phyloP scores from a whole-genome alignment of 2,888 invertebrate genomes.

The Aporophyla nigra region DNA sequence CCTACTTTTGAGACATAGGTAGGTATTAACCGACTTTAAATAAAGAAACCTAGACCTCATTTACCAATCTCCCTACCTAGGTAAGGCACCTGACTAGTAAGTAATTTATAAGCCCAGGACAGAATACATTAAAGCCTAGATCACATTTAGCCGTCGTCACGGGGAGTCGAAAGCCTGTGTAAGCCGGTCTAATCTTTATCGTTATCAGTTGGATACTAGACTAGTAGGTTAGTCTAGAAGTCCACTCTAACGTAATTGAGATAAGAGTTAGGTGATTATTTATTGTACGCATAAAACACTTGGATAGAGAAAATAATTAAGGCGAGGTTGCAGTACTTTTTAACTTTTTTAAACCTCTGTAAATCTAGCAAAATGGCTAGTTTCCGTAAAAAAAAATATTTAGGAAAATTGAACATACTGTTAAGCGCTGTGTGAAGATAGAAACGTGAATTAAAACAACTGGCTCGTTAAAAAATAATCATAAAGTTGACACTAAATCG shows the following conservation, averaged over 20 bases:
- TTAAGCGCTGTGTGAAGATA: no score
- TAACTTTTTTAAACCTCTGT: no score
- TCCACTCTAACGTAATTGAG: conserved; percentile 13
- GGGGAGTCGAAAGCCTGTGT: neutral
- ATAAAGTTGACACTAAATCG: no score
- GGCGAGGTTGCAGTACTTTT: no score
- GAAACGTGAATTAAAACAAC: no score
- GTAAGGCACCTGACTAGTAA: neutral
- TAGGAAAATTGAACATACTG: no score
- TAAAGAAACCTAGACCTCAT: neutral
- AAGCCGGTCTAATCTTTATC: conserved; percentile 11
- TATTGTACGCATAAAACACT: neutral
- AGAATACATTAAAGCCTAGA: neutral
- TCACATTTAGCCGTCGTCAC: neutral
- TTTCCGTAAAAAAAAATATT: no score
- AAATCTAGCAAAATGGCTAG: no score
- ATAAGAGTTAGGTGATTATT: conserved; percentile 16
- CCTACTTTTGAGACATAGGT: neutral
- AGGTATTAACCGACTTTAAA: neutral
- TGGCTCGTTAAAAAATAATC: no score
- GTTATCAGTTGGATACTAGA: conserved; percentile 20
- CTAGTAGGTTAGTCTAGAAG: conserved; percentile 30
- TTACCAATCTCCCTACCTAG: neutral
- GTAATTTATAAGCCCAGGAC: neutral
- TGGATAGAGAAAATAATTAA: neutral